Evolutionary conservation across 2,888 invertebrate species (phyloP), one percentile per base, ranked within the genome.

Genomic region (Tenthredo notha): DNA sequence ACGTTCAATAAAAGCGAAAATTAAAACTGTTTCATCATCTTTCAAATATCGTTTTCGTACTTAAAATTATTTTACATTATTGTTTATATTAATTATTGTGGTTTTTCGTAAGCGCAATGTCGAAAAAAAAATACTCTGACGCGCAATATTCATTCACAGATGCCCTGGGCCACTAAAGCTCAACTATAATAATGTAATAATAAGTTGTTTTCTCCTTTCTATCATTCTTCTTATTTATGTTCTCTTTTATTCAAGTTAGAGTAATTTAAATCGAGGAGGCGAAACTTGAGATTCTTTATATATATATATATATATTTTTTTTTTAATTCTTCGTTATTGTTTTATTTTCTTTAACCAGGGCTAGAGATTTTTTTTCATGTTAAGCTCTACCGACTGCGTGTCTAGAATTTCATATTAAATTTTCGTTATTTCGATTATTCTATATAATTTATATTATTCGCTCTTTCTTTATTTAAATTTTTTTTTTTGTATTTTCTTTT

Each of bases 81-180:
- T 72, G 21, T 84, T 84, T 54, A 29, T 25, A 37, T 83, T 86
- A 77, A 15, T 85, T 70, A 78, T 78, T 85, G 33, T 33, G 33
- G 0, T 85, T 77, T 43, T 54, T n/a, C 21, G 47, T 77, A 85
- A 85, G 84, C 78, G 80, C 84, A 84, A 43, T 61, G 47, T 65
- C 43, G 12, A 61, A 40, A 61, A 65, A 33, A 33, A 3, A 80
- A 80, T 77, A 77, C 33, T 50, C 47, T 33, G 54, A 77, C 77
- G 50, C 47, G 77, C 33, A 83, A 83, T 83, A 67, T 83, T 87
- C 88, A 88, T 90, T 90, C 90, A 92, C 90, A 90, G 89, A 90
- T 88, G 88, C 87, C 86, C 89, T 90, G 89, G 90, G 90, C 89
- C 90, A 88, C 87, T 82, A 86, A 87, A 89, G 84, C 85, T 86